Conservation (phyloP, 2,113 vertebrate species). For the Petaurus breviceps region DNA sequence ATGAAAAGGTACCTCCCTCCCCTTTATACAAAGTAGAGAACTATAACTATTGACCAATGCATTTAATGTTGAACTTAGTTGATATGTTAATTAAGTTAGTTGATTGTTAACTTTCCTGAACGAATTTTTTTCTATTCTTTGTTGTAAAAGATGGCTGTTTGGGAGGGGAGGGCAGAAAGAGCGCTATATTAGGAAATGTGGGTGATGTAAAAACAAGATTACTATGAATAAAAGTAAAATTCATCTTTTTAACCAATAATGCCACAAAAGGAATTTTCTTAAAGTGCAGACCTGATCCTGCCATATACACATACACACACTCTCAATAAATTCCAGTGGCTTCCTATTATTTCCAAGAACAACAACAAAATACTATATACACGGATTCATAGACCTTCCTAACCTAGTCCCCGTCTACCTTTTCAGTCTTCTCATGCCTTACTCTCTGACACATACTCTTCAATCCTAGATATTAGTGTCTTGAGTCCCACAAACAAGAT, state of each 20-base stretch:
- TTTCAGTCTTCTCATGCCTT: not conserved
- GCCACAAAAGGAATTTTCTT: not conserved
- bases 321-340: not conserved
- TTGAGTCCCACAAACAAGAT: not conserved
- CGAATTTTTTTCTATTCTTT: not conserved
- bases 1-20: not conserved
- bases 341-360: not conserved
- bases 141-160: not conserved
- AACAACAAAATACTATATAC: not conserved
- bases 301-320: not conserved
- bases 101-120: not conserved
- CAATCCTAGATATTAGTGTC: not conserved
- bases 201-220: not conserved
- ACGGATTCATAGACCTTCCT: not conserved
- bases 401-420: not conserved
- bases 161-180: not conserved
- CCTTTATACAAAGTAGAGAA: not conserved
- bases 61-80: not conserved
- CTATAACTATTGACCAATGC: not conserved
- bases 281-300: not conserved
- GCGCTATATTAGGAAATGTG: not conserved
- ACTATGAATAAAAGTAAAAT: not conserved
- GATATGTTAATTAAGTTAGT: not conserved
- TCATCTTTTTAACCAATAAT: not conserved
- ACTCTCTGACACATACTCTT: not conserved